Conservation (phyloP, 2,888 invertebrate species). For the Drosophila birchii region DNA sequence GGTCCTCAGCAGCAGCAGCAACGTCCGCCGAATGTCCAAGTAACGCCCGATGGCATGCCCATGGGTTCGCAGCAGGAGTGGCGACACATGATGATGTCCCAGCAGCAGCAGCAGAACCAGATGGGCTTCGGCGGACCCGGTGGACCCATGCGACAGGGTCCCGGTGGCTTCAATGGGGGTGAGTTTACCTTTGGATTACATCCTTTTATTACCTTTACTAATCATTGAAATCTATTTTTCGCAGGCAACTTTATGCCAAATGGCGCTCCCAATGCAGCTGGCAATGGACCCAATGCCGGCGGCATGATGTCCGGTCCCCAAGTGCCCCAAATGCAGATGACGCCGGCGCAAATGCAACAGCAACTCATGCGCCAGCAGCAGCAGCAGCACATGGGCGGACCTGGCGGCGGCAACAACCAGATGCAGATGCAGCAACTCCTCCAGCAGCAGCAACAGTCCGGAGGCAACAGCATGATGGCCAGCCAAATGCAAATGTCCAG, state of each 20-base stretch:
- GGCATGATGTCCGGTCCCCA: conserved; percentile 80
- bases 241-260: conserved; percentile 83
- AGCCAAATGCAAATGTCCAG: conserved; percentile 87
- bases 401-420: conserved; percentile 66
- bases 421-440: conserved; percentile 84
- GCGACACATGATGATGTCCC: conserved; percentile 85
- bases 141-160: conserved; percentile 83
- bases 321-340: conserved; percentile 83
- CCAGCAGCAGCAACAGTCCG: conserved; percentile 67
- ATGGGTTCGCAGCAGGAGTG: conserved; percentile 85
- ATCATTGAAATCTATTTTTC: not conserved
- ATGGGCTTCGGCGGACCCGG: conserved; percentile 78
- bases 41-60: conserved; percentile 86
- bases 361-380: conserved; percentile 84
- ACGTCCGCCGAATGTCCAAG: conserved; percentile 87
- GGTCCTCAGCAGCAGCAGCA: conserved; percentile 85
- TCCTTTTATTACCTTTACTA: not conserved
- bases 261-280: conserved; percentile 62
- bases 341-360: conserved; percentile 86
- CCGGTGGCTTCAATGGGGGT: conserved; percentile 83
- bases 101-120: conserved; percentile 83
- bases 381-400: conserved; percentile 81
- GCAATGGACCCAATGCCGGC: conserved; percentile 59
- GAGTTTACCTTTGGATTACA: conserved; percentile 13
- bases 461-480: conserved; percentile 69